Evolutionary conservation across 2,113 vertebrate genomes (phyloP).

Genomic region (Atherinomorus stipes): DNA sequence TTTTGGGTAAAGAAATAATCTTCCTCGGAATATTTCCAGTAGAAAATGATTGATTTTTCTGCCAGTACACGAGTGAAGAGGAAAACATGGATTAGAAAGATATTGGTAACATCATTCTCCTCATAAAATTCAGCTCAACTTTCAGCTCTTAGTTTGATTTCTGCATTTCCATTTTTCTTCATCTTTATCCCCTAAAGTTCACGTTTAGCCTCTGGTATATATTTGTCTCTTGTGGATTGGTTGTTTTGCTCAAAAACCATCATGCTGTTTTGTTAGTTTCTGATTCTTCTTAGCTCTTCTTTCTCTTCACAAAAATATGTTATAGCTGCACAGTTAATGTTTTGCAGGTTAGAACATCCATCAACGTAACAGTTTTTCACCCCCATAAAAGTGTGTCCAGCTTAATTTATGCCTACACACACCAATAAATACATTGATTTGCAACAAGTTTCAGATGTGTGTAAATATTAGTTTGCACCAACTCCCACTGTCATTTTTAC

Average conservation of each 20-base stretch:
- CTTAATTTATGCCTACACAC: not conserved
- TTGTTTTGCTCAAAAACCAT: constrained; percentile 33
- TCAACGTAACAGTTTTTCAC: constrained; percentile 1
- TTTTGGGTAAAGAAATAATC: constrained; percentile 10
- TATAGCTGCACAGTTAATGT: constrained; percentile 34
- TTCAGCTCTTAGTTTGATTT: constrained; percentile 23
- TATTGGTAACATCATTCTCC: constrained; percentile 10
- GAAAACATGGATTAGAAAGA: too few species aligned
- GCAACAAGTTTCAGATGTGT: constrained; percentile 1
- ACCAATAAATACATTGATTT: not conserved
- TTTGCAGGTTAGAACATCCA: constrained; percentile 54
- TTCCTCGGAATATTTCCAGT: constrained; percentile 10
- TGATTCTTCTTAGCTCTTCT: constrained; percentile 54
- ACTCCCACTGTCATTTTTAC: not conserved
- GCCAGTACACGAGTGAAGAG: too few species aligned
- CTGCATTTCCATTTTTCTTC: not conserved
- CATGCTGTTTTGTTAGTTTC: constrained; percentile 49
- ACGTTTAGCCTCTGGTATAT: constrained; percentile 1
- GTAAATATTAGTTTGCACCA: constrained; percentile 27
- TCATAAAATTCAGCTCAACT: constrained; percentile 14
- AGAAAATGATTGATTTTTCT: not conserved
- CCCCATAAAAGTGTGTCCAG: not conserved
- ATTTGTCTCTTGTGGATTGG: constrained; percentile 4
- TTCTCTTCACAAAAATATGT: constrained; percentile 24
- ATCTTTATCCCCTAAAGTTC: constrained; percentile 1